Conservation (phyloP, 2,113 vertebrate species). For the Ailurus styani region DNA sequence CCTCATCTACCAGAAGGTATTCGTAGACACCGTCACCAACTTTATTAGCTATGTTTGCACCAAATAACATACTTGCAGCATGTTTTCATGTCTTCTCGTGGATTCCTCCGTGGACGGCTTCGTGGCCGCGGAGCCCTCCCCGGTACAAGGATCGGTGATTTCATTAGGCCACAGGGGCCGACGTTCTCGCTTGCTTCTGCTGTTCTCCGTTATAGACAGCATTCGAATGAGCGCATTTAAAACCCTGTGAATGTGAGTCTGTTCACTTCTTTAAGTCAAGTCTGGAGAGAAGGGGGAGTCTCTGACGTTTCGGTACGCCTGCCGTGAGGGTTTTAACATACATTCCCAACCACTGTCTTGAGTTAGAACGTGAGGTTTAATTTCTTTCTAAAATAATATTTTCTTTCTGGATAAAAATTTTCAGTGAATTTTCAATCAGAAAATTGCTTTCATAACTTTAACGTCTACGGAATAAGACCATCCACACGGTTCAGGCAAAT, state of each 20-base stretch:
- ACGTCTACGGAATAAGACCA: not conserved
- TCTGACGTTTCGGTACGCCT: not conserved
- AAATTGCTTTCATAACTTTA: not conserved
- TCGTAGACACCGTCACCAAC: rapidly evolving
- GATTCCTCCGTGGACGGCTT: not conserved
- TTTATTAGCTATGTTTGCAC: not conserved
- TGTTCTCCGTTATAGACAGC: not conserved
- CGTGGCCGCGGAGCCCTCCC: not conserved
- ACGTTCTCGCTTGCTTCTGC: rapidly evolving
- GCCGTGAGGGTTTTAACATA: not conserved
- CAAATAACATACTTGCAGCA: not conserved
- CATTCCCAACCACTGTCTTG: not conserved
- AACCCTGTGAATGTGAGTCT: not conserved
- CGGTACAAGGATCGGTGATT: rapidly evolving
- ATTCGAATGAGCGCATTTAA: not conserved
- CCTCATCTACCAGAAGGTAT: rapidly evolving
- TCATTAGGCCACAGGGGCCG: not conserved
- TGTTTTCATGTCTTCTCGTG: not conserved
- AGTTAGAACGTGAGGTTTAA: not conserved
- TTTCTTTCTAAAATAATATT: not conserved
- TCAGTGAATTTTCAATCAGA: not conserved
- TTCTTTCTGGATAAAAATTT: not conserved
- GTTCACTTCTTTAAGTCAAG: not conserved
- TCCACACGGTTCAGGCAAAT: not conserved
- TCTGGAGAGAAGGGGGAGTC: not conserved